Base-by-base conservation (phyloP, 2,797 vertebrate genomes). In the Scarus forsteni region DNA sequence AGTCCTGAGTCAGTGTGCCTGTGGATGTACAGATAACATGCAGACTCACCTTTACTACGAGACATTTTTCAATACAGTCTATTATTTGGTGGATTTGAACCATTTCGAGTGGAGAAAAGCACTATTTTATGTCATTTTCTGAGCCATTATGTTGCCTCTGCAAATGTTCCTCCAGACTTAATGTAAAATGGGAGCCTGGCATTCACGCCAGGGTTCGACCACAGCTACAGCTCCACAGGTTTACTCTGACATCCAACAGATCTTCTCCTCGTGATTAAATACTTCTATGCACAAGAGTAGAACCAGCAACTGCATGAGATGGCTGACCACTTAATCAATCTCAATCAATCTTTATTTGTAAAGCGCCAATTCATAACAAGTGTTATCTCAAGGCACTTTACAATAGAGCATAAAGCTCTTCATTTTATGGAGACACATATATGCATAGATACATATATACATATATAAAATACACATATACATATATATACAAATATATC, bases 1-100 rank as follows among this genome's bases (percentile, higher is more conserved):
- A 13, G 34, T 48, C 27, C 19, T 51, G 27, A 51, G 14, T 34
- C 13, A 35, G 11, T 8, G 27, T 8, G 27, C 11, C 50, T 51
- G 50, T 51, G 50, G 50, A 51, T 51, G 12, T 51, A 34, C 12
- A 51, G 50, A 51, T 51, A 51, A 19, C 48, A 49, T 19, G 16
- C n/a, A 49, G 48, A 16, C 48, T 49, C 9, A 51, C 50, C 14
- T 27, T 51, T 12, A 34, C 19, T 7, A 51, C 19, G 12, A 13
- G 6, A 34, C 19, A 34, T 11, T 13, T 50, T 51, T 51, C 50
- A 51, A 14, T 51, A 13, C 19, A 34, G 12, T 11, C 12, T 12
- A 51, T 51, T 51, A 34, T 14, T 51, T 7, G 50, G 27, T 11
- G 19, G 50, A 11, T 27, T 27, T 27, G 49, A 50, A 50, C 49